A percentile compares a stretch with the other conserved stretches of the same genome.
Conservation (phyloP, 1,140 invertebrate genomes). For the Rhizoglyphus robini region DNA sequence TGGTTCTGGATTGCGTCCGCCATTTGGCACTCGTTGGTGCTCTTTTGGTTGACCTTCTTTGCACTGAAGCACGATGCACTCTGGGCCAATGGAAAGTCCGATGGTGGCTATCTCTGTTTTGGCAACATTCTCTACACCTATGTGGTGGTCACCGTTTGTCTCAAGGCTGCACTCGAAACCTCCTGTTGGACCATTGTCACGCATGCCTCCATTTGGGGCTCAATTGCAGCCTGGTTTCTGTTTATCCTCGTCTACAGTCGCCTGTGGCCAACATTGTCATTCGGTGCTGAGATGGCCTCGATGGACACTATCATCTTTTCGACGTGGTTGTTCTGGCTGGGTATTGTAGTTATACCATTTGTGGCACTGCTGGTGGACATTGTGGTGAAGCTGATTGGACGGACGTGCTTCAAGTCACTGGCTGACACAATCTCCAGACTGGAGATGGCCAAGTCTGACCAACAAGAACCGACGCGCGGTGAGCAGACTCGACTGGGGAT, state of each 20-base stretch:
- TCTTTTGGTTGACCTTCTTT: slow-evolving; percentile 84
- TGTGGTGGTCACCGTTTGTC: slow-evolving; percentile 89
- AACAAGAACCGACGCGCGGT: slow-evolving; percentile 60
- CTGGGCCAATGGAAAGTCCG: slow-evolving; percentile 62
- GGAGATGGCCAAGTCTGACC: slow-evolving; percentile 13
- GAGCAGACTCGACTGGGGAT: slow-evolving; percentile 84
- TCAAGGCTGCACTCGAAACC: slow-evolving; percentile 91
- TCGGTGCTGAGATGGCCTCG: slow-evolving; percentile 84
- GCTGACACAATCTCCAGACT: slow-evolving; percentile 68
- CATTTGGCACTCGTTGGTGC: slow-evolving; percentile 76
- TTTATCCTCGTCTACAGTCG: slow-evolving; percentile 84
- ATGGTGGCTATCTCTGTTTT: slow-evolving; percentile 82
- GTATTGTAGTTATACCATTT: slow-evolving; percentile 72
- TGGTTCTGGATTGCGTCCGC: slow-evolving; percentile 94
- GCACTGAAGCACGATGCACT: slow-evolving; percentile 58
- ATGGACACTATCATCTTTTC: slow-evolving; percentile 75
- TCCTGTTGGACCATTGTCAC: slow-evolving; percentile 96
- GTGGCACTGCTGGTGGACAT: slow-evolving; percentile 75
- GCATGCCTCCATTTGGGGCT: slow-evolving; percentile 90
- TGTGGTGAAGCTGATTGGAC: slow-evolving; percentile 67
- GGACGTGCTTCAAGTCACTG: slow-evolving; percentile 69
- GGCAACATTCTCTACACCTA: slow-evolving; percentile 90
- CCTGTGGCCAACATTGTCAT: slow-evolving; percentile 66
- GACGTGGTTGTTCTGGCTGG: slow-evolving; percentile 85
- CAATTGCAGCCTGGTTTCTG: slow-evolving; percentile 80